phyloP scores from a whole-genome alignment of 2,888 invertebrate species.

The Rutpela maculata region DNA sequence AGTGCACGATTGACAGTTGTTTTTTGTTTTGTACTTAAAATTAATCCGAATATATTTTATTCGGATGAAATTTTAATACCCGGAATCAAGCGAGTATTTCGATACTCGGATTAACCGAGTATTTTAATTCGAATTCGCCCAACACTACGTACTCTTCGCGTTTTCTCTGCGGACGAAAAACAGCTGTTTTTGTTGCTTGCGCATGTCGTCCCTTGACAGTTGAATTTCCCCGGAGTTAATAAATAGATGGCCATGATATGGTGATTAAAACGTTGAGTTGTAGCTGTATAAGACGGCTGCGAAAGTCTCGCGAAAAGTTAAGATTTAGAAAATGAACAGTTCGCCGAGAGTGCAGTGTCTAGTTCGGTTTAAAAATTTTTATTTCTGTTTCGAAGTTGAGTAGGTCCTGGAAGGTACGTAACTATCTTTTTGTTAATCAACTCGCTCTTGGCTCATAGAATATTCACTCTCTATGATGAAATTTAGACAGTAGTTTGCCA shows the following conservation, averaged over 20 bases:
- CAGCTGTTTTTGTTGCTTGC: constrained; percentile 25
- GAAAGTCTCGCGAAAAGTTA: constrained; percentile 26
- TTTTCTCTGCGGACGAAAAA: neutral
- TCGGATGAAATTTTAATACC: too few relatives aligned
- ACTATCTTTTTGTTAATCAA: constrained; percentile 26
- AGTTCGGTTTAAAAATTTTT: constrained; percentile 59
- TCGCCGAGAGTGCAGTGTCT: constrained; percentile 58
- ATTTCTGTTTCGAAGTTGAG: constrained; percentile 64
- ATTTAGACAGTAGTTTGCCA: too few relatives aligned
- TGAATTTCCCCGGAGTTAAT: constrained; percentile 8
- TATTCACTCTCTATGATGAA: too few relatives aligned
- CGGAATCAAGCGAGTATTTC: too few relatives aligned
- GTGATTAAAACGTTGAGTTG: constrained; percentile 16
- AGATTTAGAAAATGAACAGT: constrained; percentile 63
- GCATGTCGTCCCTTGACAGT: constrained; percentile 9
- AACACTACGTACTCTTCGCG: too few relatives aligned
- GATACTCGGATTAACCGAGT: too few relatives aligned
- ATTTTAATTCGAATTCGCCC: too few relatives aligned
- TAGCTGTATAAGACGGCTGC: constrained; percentile 19
- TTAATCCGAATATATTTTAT: too few relatives aligned
- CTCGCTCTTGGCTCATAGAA: neutral
- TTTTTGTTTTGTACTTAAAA: too few relatives aligned
- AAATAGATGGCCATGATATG: constrained; percentile 37
- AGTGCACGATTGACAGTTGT: too few relatives aligned
- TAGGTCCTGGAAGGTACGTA: constrained; percentile 50